These are phyloP conservation scores for Lasioglossum oenotherae DNA, from an alignment of 2,888 invertebrate species.

Conservation along the genomic window DNA sequence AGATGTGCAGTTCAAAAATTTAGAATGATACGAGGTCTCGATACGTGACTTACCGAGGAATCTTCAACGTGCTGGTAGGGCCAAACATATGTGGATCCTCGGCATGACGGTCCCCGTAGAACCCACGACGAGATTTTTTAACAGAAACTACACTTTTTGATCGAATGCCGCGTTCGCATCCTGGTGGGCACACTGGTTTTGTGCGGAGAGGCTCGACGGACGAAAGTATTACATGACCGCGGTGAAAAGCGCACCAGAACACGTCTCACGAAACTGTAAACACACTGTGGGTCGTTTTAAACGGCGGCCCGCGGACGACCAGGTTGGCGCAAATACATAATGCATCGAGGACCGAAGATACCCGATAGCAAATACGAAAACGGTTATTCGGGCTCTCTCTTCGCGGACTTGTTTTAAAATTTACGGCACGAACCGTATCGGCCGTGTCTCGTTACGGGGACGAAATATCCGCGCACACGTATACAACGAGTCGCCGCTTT, in stretches of 20 bases:
- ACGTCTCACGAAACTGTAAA: conserved; percentile 62
- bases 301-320: conserved; percentile 40
- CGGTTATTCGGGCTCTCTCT: conserved; percentile 5
- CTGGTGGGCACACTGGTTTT: conserved; percentile 15
- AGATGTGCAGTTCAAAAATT: background rate
- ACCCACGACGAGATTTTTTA: conserved; percentile 22
- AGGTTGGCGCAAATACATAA: conserved; percentile 42
- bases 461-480: conserved; percentile 57
- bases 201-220: background rate
- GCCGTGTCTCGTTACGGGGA: conserved; percentile 23
- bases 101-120: conserved; percentile 38
- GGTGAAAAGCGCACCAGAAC: conserved; percentile 32
- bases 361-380: background rate
- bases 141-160: conserved; percentile 46
- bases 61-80: conserved; percentile 40
- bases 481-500: conserved; percentile 73
- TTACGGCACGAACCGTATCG: conserved; percentile 16
- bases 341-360: conserved; percentile 25
- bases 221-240: conserved; percentile 28
- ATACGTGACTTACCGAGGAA: conserved; percentile 45
- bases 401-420: conserved; percentile 24
- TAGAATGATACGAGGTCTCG: background rate
- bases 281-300: conserved; percentile 63
- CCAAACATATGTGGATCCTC: conserved; percentile 48
- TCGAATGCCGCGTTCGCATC: conserved; percentile 20